Conservation (phyloP, 2,797 vertebrate species). For the Artibeus jamaicensis region DNA sequence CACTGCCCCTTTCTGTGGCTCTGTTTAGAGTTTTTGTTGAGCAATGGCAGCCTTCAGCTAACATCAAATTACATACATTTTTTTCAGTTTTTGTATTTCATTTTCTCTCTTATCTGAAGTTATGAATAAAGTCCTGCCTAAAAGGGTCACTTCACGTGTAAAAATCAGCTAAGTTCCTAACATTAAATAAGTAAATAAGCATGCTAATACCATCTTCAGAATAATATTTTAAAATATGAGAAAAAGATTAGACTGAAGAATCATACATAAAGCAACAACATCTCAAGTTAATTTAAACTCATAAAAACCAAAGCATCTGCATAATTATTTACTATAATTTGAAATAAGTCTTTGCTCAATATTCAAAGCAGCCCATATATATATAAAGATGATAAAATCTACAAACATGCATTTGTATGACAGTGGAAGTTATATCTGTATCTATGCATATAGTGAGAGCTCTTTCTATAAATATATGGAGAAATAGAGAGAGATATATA, state of each 20-base stretch:
- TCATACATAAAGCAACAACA: not conserved
- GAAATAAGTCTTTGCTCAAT: not conserved
- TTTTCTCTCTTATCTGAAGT: not conserved
- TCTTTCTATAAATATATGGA: not conserved
- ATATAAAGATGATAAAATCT: not conserved
- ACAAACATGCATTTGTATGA: not conserved
- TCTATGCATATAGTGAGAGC: not conserved
- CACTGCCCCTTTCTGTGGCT: not conserved
- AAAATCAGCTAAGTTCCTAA: not conserved
- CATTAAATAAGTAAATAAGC: not conserved
- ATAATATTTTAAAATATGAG: slow-evolving; percentile 15
- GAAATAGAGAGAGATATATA: not conserved
- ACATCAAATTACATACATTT: not conserved
- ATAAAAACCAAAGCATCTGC: slow-evolving; percentile 7
- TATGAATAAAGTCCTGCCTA: not conserved
- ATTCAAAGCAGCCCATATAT: not conserved
- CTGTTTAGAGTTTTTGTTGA: not conserved
- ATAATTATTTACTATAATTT: slow-evolving; percentile 21
- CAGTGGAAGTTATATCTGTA: not conserved
- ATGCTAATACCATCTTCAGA: not conserved
- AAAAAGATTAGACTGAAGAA: not conserved
- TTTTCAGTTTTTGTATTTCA: not conserved
- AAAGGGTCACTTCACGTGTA: not conserved
- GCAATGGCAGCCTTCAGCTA: not conserved
- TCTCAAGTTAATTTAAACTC: slow-evolving; percentile 50